Evolutionary conservation across 2,797 vertebrate species (phyloP).

Genomic region (Nannoperca obscura): DNA sequence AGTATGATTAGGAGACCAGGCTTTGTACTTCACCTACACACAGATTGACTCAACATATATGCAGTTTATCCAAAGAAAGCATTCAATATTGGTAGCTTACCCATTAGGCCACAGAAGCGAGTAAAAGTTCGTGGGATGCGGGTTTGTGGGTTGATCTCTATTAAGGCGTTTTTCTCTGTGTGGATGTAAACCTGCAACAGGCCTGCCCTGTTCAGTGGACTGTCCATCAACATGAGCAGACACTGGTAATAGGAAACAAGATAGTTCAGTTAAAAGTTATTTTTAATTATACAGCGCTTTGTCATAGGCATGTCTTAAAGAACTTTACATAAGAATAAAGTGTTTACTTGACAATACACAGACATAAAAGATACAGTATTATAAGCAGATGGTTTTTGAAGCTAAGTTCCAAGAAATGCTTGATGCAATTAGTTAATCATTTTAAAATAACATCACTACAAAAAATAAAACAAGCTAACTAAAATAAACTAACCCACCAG

Average conservation of each 20-base stretch:
- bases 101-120: slow-evolving; percentile 98
- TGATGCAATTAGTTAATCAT: neutral
- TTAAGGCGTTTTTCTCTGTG: slow-evolving; percentile 94
- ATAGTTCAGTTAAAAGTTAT: neutral
- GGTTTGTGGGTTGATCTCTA: slow-evolving; percentile 97
- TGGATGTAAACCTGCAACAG: slow-evolving; percentile 96
- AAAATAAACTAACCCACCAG: neutral
- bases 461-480: too few relatives aligned
- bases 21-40: neutral
- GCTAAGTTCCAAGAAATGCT: neutral
- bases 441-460: neutral
- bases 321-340: neutral
- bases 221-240: slow-evolving; percentile 97
- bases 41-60: neutral
- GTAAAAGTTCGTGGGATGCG: slow-evolving; percentile 96
- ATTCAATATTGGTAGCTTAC: slow-evolving; percentile 77
- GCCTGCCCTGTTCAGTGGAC: slow-evolving; percentile 95
- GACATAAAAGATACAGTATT: neutral
- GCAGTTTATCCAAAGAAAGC: neutral
- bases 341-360: neutral
- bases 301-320: neutral
- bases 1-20: neutral
- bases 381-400: neutral
- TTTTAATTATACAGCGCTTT: neutral
- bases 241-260: slow-evolving; percentile 64